A percentile compares a stretch with the other conserved stretches of the same genome.
Evolutionary conservation across 2,797 vertebrate genomes (phyloP).

Genomic region (Eremophila alpestris): DNA sequence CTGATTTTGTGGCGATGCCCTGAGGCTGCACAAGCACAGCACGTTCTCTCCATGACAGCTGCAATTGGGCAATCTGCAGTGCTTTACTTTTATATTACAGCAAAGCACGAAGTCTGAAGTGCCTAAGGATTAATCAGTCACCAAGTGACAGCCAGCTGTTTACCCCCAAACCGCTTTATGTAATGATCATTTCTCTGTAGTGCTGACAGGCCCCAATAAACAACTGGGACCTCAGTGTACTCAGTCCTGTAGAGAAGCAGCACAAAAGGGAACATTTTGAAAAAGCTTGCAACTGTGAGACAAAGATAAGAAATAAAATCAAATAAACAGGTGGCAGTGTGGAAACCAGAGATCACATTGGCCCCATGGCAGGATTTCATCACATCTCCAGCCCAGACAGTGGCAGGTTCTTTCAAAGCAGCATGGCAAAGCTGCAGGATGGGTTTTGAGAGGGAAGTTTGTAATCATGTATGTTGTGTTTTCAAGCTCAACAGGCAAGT

Average conservation of each 20-base stretch:
- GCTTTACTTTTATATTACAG: slow-evolving; percentile 7
- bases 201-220: slow-evolving; percentile 1
- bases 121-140: slow-evolving; percentile 26
- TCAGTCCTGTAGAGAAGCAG: background rate
- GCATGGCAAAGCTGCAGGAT: background rate
- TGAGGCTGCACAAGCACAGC: slow-evolving; percentile 9
- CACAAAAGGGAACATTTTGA: background rate
- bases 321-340: background rate
- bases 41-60: slow-evolving; percentile 9
- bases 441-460: background rate
- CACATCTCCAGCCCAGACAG: background rate
- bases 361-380: background rate
- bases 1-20: slow-evolving; percentile 39
- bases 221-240: background rate
- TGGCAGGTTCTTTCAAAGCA: background rate
- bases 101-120: background rate
- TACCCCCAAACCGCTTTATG: background rate
- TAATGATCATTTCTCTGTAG: background rate
- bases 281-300: background rate
- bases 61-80: slow-evolving; percentile 17
- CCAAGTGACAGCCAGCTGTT: slow-evolving; percentile 31
- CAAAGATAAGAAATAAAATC: background rate
- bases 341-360: background rate
- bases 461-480: rapidly evolving
- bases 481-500: background rate